Evolutionary conservation across 2,113 vertebrate genomes (phyloP).

Genomic region (Platichthys flesus): DNA sequence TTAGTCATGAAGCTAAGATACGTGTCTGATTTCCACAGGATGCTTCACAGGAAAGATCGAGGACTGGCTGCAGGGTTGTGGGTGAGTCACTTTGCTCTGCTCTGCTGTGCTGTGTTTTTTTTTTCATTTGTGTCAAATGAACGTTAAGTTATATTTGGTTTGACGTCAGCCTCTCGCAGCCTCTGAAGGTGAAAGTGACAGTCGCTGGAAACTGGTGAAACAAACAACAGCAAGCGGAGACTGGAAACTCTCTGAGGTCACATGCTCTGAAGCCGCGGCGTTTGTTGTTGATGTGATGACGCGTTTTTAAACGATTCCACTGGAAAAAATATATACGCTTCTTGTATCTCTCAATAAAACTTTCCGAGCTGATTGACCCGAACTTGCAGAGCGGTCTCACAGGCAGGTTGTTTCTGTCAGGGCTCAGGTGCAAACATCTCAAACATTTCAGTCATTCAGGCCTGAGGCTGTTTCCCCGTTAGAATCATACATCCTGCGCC

Average conservation of each 20-base stretch:
- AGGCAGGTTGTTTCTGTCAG: background rate
- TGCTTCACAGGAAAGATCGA: conserved; percentile 82
- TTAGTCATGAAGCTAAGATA: conserved; percentile 27
- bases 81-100: conserved; percentile 76
- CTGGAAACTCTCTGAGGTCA: conserved; percentile 65
- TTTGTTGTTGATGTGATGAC: conserved; percentile 24
- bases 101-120: background rate
- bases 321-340: background rate
- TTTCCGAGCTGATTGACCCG: background rate
- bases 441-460: background rate
- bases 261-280: conserved; percentile 34
- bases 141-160: background rate
- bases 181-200: conserved; percentile 35
- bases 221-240: conserved; percentile 21
- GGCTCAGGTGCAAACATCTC: background rate
- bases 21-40: conserved; percentile 76
- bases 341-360: background rate
- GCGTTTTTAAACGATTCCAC: conserved; percentile 8
- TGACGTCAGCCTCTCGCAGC: background rate
- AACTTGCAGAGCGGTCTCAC: background rate
- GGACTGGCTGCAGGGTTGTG: conserved; percentile 82
- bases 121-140: background rate
- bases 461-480: background rate
- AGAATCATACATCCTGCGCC: background rate
- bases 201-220: conserved; percentile 53